A percentile compares a stretch with the other conserved stretches of the same genome.
Conservation (phyloP, 2,888 invertebrate species). For the Drosophila diplacantha region DNA sequence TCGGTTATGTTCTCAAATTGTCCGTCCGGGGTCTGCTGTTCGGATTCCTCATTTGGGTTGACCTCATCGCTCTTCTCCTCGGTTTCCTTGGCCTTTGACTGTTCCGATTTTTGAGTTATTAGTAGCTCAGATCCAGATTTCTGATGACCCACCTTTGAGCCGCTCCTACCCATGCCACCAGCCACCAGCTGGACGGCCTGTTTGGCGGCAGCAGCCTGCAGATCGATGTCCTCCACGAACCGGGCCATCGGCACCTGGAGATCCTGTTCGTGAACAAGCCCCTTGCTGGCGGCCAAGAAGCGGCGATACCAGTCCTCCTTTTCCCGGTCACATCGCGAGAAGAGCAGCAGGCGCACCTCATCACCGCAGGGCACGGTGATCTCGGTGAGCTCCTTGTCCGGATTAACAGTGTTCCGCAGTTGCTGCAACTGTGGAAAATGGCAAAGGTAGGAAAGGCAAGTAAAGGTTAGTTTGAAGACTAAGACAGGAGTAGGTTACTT, state of each 20-base stretch:
- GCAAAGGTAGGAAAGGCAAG: neutral
- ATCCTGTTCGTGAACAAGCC: conserved; percentile 74
- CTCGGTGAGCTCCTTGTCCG: conserved; percentile 61
- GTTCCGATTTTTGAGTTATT: neutral
- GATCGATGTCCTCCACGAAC: conserved; percentile 72
- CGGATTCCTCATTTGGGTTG: conserved; percentile 36
- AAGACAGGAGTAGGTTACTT: neutral
- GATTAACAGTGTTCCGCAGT: conserved; percentile 65
- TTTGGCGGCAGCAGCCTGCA: conserved; percentile 70
- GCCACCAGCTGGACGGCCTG: conserved; percentile 62
- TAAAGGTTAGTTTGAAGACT: neutral
- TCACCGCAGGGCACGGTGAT: conserved; percentile 76
- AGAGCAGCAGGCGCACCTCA: conserved; percentile 75
- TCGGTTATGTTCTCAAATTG: conserved; percentile 52
- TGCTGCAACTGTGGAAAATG: conserved; percentile 63
- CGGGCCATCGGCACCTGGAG: conserved; percentile 72
- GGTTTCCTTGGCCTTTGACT: conserved; percentile 25
- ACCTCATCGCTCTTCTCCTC: conserved; percentile 42
- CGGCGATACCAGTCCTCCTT: conserved; percentile 78
- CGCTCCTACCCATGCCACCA: conserved; percentile 27
- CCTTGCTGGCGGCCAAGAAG: conserved; percentile 74
- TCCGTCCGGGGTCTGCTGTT: conserved; percentile 44
- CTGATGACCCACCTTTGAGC: conserved; percentile 29
- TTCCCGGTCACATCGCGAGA: conserved; percentile 76
- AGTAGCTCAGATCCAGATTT: too few species aligned